Evolutionary conservation across 1,140 invertebrate species (phyloP), one percentile per base, ranked within the genome.

Genomic region (Drosophila setifemur): DNA sequence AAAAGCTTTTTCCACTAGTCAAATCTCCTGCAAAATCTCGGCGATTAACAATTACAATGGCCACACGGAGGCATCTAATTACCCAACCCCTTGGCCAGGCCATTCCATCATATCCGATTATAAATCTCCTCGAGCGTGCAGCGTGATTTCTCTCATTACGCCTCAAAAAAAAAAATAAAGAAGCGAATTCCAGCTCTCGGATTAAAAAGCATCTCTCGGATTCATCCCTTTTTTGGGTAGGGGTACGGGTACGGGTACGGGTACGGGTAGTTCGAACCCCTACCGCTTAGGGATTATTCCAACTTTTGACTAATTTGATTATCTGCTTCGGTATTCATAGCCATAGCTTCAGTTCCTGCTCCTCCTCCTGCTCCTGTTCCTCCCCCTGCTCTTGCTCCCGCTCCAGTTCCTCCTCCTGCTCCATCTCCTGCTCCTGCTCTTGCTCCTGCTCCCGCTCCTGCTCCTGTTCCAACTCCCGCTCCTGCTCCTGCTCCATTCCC

Each of bases 261-360:
- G 33, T 12, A 25, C 7, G 14, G 14, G 6, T 5, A n/a, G 21
- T 8, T n/a, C 19, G n/a, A n/a, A 11, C 19, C 37, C 28, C 58
- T n/a, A 18, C 3, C 42, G 12, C 19, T 14, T 7, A 12, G 7
- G 42, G 47, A 53, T 67, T 67, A 67, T 35, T 7, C 14, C 18
- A 67, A 67, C 63, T 67, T 67, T 66, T 67, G 63, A 45, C 66
- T 71, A 71, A 71, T 71, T 71, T 60, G 53, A 71, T 71, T 71
- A 71, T 71, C 67, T 71, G 44, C 39, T 71, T 58, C 35, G 23
- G 64, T 44, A 47, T 68, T 67, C 64, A 69, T 40, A 47, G 31
- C 23, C 57, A 28, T n/a, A n/a, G n/a, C n/a, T n/a, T n/a, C n/a
- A n/a, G n/a, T n/a, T n/a, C n/a, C n/a, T n/a, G n/a, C n/a, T n/a